Evolutionary conservation across 1,140 invertebrate species (phyloP), one percentile per base, ranked within the genome.

Genomic region (Lanistes nyassanus): DNA sequence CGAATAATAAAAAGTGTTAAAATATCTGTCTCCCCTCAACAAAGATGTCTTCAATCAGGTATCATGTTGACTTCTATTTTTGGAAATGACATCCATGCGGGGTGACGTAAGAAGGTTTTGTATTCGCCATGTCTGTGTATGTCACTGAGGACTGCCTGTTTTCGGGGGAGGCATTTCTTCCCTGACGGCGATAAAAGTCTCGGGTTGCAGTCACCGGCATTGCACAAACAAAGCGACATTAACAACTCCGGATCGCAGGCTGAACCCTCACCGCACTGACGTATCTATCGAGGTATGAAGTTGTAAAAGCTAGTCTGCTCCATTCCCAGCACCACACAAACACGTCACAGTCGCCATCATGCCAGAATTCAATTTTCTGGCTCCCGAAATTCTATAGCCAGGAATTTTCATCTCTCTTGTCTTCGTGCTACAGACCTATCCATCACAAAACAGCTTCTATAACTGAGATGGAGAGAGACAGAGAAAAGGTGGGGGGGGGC

Each of bases 381-480:
- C 55, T 39, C 55, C 55, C 70, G 70, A 72, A 72, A 72, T 62
- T 62, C 55, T 72, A 72, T 53, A 34, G 70, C 55, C 55, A 72
- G 56, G 70, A 72, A 72, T 72, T 56, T 72, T 62, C 70, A 72
- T 72, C 70, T 72, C 11, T 55, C 70, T 72, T 72, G 70, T 72
- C 70, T 72, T 26, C 29, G 29, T 39, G 70, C 56, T 58, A 56
- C 56, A 56, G 29, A 60, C 55, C 70, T 72, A 72, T 72, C 70
- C 70, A 72, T 72, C 70, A 72, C 39, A 72, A n/a, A 39, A 9
- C 42, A 16, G 42, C 42, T 47, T 47, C 42, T 47, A 47, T 47
- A 47, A 2, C 42, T 9, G n/a, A 23, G 13, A 39, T 26, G 21
- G 36, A 3, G 31, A 56, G 37, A 56, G 68, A 51, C 55, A 70